phyloP scores from a whole-genome alignment of 2,888 invertebrate genomes.

The Halictus quadricinctus region DNA sequence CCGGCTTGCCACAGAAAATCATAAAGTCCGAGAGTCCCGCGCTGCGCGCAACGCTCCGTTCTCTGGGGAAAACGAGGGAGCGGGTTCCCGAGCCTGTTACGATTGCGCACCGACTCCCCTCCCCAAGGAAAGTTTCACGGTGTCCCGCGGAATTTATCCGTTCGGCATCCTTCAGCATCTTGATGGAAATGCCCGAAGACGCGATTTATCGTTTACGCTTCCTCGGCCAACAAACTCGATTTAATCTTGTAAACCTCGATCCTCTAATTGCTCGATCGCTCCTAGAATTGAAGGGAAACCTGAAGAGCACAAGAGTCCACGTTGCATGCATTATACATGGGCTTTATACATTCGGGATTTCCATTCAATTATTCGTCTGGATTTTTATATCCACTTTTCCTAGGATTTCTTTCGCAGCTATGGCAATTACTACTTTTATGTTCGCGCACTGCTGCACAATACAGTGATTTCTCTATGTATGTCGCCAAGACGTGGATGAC shows the following conservation, averaged over 20 bases:
- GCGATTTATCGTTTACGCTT: background rate
- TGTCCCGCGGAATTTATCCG: background rate
- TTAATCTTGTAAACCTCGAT: background rate
- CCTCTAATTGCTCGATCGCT: background rate
- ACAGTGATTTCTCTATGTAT: too few species aligned
- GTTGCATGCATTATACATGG: background rate
- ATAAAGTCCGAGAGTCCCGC: slow-evolving; percentile 69
- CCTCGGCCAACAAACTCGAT: background rate
- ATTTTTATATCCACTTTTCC: too few species aligned
- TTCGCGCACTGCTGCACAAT: too few species aligned
- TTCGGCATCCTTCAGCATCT: background rate
- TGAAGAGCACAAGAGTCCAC: background rate
- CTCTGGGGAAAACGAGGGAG: slow-evolving; percentile 31
- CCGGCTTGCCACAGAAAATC: slow-evolving; percentile 70
- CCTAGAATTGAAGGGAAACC: background rate
- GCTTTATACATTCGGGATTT: background rate
- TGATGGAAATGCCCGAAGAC: background rate
- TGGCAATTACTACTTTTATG: background rate
- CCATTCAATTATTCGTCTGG: background rate
- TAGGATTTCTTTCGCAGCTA: too few species aligned
- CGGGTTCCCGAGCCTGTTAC: background rate
- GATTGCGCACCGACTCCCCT: background rate
- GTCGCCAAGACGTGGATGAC: too few species aligned
- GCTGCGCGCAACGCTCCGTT: slow-evolving; percentile 28
- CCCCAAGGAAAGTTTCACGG: background rate